Conservation (phyloP, 30 jellyfish, hydroid and myxozoan species). For the Aurelia sp. region DNA sequence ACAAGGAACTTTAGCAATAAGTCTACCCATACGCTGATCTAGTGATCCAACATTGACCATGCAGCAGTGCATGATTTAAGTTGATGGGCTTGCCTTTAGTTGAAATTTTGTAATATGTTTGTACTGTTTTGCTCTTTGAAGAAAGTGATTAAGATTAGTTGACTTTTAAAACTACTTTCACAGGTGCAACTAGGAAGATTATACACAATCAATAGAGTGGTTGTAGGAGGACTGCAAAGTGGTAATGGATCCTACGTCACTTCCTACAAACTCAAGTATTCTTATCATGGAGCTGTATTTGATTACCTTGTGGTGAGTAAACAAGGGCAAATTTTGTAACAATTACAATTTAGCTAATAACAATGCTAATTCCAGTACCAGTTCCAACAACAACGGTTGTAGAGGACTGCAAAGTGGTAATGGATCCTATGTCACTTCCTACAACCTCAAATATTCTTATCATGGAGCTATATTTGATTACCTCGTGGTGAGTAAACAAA, state of each 20-base stretch:
- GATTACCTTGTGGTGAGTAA: constrained; percentile 30
- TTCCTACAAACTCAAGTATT: not conserved
- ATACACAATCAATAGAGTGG: constrained; percentile 2
- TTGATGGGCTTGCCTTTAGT: no score
- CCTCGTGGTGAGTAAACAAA: constrained; percentile 21
- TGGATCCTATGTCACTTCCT: constrained; percentile 24
- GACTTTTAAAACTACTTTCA: not conserved
- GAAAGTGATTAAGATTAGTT: no score
- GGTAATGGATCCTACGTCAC: constrained; percentile 28
- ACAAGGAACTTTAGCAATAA: no score
- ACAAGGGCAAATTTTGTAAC: no score
- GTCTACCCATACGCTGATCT: no score
- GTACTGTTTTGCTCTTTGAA: no score
- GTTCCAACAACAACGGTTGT: no score
- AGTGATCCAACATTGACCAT: no score
- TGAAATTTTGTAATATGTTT: no score
- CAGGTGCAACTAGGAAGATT: constrained; percentile 40
- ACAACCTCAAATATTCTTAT: not conserved
- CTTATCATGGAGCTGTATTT: constrained; percentile 21
- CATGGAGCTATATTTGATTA: constrained; percentile 25
- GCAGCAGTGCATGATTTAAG: no score
- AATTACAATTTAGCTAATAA: no score
- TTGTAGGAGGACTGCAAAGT: constrained; percentile 17
- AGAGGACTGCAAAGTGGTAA: constrained; percentile 13
- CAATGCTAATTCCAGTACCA: no score